These are phyloP conservation scores for Ophion ventricosus DNA, from an alignment of 2,888 invertebrate species.

Conservation along the genomic window DNA sequence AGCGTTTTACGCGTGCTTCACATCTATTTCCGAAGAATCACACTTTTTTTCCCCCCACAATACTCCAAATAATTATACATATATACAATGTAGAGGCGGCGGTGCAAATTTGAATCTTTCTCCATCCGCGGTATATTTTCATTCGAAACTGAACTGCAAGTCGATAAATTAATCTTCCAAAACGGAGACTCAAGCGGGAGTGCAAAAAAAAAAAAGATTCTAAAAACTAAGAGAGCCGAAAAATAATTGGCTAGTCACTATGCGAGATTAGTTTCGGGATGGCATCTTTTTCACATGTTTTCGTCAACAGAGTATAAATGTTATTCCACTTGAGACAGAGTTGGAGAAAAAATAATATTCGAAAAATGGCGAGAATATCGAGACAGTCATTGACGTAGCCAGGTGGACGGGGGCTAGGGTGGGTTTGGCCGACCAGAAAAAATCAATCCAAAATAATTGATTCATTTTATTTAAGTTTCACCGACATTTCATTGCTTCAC, in stretches of 20 bases:
- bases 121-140: not conserved
- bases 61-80: slow-evolving; percentile 10
- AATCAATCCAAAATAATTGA: too few species aligned
- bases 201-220: too few species aligned
- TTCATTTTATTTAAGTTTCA: too few species aligned
- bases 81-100: slow-evolving; percentile 1
- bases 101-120: slow-evolving; percentile 4
- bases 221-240: not conserved
- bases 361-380: not conserved
- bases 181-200: not conserved
- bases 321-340: too few species aligned
- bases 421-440: too few species aligned
- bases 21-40: not conserved
- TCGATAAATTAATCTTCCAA: not conserved
- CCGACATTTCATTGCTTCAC: too few species aligned
- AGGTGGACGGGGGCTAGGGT: too few species aligned
- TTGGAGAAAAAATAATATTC: not conserved
- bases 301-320: too few species aligned
- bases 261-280: not conserved
- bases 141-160: not conserved
- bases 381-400: too few species aligned
- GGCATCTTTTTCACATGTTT: not conserved
- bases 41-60: slow-evolving; percentile 10
- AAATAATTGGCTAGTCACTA: not conserved
- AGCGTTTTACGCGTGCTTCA: slow-evolving; percentile 39